These are phyloP conservation scores for Poecilobothrus nobilitatus DNA, from an alignment of 2,888 invertebrate species.

Conservation along the genomic window DNA sequence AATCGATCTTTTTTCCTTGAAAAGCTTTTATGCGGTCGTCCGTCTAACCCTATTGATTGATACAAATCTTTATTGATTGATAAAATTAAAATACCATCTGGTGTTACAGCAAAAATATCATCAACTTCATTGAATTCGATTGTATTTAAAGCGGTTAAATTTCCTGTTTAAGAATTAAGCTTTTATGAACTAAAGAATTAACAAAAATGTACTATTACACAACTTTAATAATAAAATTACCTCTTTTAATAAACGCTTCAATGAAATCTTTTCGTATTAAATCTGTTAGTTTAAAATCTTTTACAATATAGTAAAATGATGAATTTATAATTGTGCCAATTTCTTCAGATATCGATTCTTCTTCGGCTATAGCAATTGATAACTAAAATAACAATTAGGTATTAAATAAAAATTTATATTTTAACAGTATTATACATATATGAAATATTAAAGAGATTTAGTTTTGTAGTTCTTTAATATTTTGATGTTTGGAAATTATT, in stretches of 20 bases:
- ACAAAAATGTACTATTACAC: slow-evolving; percentile 9
- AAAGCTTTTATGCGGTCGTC: slow-evolving; percentile 39
- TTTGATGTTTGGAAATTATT: background rate
- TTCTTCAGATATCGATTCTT: slow-evolving; percentile 29
- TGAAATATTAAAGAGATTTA: too few species aligned
- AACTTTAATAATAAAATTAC: slow-evolving; percentile 35
- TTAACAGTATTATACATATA: too few species aligned
- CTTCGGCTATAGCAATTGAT: slow-evolving; percentile 48
- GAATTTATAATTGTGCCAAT: slow-evolving; percentile 33
- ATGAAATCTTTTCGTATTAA: slow-evolving; percentile 47
- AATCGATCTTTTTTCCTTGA: slow-evolving; percentile 42
- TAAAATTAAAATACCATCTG: slow-evolving; percentile 47
- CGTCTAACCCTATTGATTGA: slow-evolving; percentile 50
- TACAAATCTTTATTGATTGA: slow-evolving; percentile 47
- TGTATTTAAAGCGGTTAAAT: slow-evolving; percentile 45
- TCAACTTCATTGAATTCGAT: slow-evolving; percentile 40
- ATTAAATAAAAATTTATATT: slow-evolving; percentile 7
- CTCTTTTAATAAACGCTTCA: slow-evolving; percentile 50
- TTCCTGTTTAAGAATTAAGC: slow-evolving; percentile 35
- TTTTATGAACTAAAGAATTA: slow-evolving; percentile 7
- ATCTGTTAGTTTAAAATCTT: slow-evolving; percentile 42
- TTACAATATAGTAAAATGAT: slow-evolving; percentile 51
- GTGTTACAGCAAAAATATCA: slow-evolving; percentile 47
- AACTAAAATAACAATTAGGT: slow-evolving; percentile 47
- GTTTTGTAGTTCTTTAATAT: too few species aligned